Conservation (phyloP, 2,888 invertebrate genomes). For the Eurytoma californica region DNA sequence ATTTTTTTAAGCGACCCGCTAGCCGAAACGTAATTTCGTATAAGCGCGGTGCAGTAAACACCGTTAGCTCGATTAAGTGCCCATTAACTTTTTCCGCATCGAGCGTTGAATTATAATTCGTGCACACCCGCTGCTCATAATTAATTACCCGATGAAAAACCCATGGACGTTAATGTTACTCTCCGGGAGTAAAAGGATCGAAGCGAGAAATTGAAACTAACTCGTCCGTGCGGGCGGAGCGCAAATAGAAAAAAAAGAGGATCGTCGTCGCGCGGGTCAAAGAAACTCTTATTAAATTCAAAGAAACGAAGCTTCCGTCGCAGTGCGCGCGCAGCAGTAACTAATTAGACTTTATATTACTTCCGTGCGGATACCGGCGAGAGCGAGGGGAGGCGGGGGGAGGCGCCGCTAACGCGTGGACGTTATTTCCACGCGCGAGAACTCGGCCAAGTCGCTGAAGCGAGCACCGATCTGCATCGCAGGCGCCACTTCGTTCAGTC, state of each 20-base stretch:
- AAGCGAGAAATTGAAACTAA: too few species aligned
- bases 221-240: too few species aligned
- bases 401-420: not conserved
- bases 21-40: too few species aligned
- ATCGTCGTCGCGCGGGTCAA: not conserved
- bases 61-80: too few species aligned
- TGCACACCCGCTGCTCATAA: not conserved
- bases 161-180: too few species aligned
- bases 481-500: constrained; percentile 17
- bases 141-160: not conserved
- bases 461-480: not conserved
- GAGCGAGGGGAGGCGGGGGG: not conserved
- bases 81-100: too few species aligned
- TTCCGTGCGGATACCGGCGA: not conserved
- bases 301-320: constrained; percentile 1
- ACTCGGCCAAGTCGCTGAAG: constrained; percentile 14
- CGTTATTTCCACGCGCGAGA: not conserved
- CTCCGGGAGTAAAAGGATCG: too few species aligned
- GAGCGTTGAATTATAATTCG: too few species aligned
- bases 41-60: too few species aligned
- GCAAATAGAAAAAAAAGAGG: too few species aligned
- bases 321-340: not conserved
- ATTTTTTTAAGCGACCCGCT: too few species aligned
- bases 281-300: constrained; percentile 6
- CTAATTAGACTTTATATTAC: constrained; percentile 21